phyloP scores from a whole-genome alignment of 2,113 vertebrate genomes.

The Larimichthys polyactis region DNA sequence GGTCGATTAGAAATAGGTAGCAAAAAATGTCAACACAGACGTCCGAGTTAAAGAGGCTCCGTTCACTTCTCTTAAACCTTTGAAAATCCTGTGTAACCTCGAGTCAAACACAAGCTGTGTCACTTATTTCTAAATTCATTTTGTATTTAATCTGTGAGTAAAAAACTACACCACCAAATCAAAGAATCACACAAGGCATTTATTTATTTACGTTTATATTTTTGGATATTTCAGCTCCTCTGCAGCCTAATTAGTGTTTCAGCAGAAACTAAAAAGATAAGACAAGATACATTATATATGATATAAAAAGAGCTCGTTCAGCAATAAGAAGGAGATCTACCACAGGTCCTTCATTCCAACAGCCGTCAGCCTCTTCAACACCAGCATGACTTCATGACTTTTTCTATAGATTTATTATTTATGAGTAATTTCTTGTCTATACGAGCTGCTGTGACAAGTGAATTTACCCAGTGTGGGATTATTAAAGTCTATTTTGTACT shows the following conservation, averaged over 20 bases:
- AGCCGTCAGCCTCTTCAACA: too few relatives aligned
- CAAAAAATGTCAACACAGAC: not conserved
- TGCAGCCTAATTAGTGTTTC: not conserved
- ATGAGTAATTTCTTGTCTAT: too few relatives aligned
- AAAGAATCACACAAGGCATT: too few relatives aligned
- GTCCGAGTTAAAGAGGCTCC: not conserved
- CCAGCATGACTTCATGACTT: too few relatives aligned
- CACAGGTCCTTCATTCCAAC: too few relatives aligned
- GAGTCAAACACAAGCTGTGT: not conserved
- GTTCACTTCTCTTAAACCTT: not conserved
- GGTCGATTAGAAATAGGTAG: not conserved
- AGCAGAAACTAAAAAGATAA: not conserved
- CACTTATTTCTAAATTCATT: too few relatives aligned
- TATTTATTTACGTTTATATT: not conserved
- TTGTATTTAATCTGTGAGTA: not conserved
- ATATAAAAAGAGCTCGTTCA: too few relatives aligned
- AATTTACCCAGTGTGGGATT: too few relatives aligned
- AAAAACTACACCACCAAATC: not conserved
- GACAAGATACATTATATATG: not conserved
- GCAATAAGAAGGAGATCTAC: too few relatives aligned
- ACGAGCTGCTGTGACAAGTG: too few relatives aligned
- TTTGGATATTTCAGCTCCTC: not conserved
- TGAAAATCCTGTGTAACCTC: not conserved
- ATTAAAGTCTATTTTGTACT: too few relatives aligned
- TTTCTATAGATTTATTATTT: too few relatives aligned